Percentiles rank a stretch among this genome's conserved stretches.
Conservation (phyloP, 2,113 vertebrate genomes). For the Ursus arctos region DNA sequence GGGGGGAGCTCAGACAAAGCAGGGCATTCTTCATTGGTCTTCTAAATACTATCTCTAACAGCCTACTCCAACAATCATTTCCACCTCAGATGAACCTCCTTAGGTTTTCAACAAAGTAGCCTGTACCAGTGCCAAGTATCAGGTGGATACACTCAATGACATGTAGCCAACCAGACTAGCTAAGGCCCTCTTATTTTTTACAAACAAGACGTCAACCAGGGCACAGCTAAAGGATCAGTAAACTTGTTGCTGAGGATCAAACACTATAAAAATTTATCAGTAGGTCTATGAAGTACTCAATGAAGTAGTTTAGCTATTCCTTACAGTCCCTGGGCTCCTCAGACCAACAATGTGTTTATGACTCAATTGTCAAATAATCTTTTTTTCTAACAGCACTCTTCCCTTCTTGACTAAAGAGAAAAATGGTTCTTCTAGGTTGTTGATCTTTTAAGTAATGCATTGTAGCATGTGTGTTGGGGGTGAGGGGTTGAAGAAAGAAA, state of each 20-base stretch:
- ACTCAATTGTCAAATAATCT: neutral
- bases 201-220: neutral
- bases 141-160: neutral
- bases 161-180: neutral
- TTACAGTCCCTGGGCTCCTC: neutral
- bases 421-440: neutral
- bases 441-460: constrained; percentile 24
- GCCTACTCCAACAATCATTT: neutral
- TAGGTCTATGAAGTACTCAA: neutral
- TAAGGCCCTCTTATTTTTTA: neutral
- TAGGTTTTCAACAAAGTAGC: neutral
- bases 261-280: neutral
- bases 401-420: neutral
- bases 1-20: neutral
- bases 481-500: neutral
- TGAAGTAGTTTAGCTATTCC: neutral
- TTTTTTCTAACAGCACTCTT: neutral
- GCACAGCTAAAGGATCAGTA: neutral
- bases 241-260: neutral
- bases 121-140: neutral
- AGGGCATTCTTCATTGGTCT: neutral
- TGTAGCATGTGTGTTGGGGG: neutral
- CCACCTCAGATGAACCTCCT: neutral
- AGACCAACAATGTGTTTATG: neutral
- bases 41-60: neutral